A percentile compares a stretch with the other conserved stretches of the same genome.
These are phyloP conservation scores for Vandiemenella viatica DNA, from an alignment of 2,888 invertebrate species.

Conservation along the genomic window DNA sequence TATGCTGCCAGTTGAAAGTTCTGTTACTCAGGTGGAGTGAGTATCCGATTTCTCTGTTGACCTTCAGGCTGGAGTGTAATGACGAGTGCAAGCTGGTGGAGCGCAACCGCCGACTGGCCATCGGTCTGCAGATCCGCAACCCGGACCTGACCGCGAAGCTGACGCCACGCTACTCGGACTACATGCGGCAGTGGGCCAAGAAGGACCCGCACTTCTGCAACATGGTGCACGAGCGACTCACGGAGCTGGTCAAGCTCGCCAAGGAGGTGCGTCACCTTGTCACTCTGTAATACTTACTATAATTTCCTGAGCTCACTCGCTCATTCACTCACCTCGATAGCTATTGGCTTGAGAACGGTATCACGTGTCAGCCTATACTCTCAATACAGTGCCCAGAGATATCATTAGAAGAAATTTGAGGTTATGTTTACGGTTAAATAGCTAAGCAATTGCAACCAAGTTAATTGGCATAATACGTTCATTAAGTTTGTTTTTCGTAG, in stretches of 20 bases:
- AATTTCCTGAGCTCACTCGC: conserved; percentile 2
- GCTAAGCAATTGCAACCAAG: no score
- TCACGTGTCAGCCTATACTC: no score
- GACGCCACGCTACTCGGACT: conserved; percentile 74
- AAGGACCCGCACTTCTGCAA: conserved; percentile 68
- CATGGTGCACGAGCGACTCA: conserved; percentile 66
- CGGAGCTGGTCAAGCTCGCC: conserved; percentile 71
- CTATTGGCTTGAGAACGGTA: no score
- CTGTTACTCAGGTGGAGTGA: no score
- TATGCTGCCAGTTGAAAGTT: no score
- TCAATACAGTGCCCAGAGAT: no score
- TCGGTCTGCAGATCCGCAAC: conserved; percentile 84
- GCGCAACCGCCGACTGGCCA: conserved; percentile 73
- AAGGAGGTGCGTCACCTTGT: conserved; percentile 47
- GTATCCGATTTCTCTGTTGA: no score
- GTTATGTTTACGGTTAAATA: no score
- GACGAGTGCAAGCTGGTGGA: conserved; percentile 80
- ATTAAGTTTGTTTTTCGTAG: no score
- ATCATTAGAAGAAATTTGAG: no score
- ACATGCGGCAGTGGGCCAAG: conserved; percentile 66
- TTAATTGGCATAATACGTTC: no score
- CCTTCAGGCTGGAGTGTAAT: conserved; percentile 71
- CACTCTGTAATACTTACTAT: conserved; percentile 1
- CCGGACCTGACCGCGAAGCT: conserved; percentile 69
- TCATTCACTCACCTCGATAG: no score